phyloP scores from a whole-genome alignment of 2,113 vertebrate species.

The Scomber japonicus region DNA sequence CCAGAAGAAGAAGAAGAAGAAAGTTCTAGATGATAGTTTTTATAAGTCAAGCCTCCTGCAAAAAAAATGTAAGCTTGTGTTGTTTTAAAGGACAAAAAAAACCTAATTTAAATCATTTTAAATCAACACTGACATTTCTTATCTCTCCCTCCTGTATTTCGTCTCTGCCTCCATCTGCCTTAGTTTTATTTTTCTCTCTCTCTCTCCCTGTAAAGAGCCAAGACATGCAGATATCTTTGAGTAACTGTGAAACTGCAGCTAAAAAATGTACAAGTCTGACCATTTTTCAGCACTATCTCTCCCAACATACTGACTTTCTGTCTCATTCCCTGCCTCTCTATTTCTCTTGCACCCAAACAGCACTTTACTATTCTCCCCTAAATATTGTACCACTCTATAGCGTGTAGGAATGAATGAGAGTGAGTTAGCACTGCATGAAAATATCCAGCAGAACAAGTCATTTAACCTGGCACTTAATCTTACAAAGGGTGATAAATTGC shows the following conservation, averaged over 20 bases:
- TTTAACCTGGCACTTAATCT: conserved; percentile 12
- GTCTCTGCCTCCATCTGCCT: conserved; percentile 19
- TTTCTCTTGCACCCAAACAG: conserved; percentile 49
- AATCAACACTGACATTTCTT: conserved; percentile 37
- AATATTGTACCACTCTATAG: conserved; percentile 26
- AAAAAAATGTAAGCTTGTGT: not conserved
- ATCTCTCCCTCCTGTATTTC: conserved; percentile 10
- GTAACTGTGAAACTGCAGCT: conserved; percentile 44
- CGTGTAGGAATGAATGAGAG: conserved; percentile 22
- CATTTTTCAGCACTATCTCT: conserved; percentile 62
- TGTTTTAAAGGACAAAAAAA: not conserved
- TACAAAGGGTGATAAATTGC: not conserved
- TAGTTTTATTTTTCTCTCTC: conserved; percentile 20
- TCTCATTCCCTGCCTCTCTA: conserved; percentile 41
- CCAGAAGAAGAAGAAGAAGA: not conserved
- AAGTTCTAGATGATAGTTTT: conserved; percentile 12
- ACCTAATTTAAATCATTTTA: conserved; percentile 12
- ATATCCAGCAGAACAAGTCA: conserved; percentile 21
- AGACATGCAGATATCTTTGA: conserved; percentile 61
- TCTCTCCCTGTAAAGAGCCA: conserved; percentile 31
- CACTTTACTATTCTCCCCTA: conserved; percentile 18
- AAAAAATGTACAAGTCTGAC: conserved; percentile 40
- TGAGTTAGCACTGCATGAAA: conserved; percentile 5
- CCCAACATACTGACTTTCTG: conserved; percentile 43
- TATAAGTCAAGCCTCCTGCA: not conserved